These are phyloP conservation scores for Heterodera filipjevi DNA, from an alignment of 2,888 invertebrate genomes.

Conservation along the genomic window DNA sequence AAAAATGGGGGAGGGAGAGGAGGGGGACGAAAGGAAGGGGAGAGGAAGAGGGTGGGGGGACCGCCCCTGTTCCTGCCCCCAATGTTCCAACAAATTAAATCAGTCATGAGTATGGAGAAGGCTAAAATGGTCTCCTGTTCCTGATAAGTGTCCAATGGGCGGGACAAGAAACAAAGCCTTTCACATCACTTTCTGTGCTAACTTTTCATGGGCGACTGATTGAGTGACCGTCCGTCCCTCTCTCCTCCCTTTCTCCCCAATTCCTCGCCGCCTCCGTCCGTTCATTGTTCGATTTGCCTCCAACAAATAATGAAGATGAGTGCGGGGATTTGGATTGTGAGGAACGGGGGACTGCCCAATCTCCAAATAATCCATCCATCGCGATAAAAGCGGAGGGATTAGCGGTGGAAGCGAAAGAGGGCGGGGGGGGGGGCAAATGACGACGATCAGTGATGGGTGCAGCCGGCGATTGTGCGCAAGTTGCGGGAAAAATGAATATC, in stretches of 20 bases:
- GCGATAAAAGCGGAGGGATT: background rate
- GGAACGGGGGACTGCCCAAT: background rate
- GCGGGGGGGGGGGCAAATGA: background rate
- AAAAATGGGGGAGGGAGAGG: background rate
- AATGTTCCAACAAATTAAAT: background rate
- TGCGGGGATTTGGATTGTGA: background rate
- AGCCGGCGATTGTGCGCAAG: background rate
- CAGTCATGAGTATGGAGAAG: background rate
- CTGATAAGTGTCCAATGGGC: background rate
- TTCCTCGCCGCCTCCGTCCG: background rate
- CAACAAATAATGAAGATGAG: constrained; percentile 3
- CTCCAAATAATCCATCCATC: constrained; percentile 4
- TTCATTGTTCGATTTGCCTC: background rate
- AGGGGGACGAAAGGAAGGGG: background rate
- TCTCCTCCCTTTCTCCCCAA: background rate
- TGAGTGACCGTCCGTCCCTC: background rate
- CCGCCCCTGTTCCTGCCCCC: too few relatives aligned
- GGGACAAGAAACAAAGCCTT: background rate
- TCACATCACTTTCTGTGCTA: background rate
- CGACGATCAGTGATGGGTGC: background rate
- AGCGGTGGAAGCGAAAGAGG: background rate
- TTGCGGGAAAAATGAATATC: background rate
- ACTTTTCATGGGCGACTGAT: background rate
- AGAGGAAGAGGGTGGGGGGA: background rate
- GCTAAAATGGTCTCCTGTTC: background rate